Evolutionary conservation across 2,888 invertebrate genomes (phyloP).

Genomic region (Melieria picta): DNA sequence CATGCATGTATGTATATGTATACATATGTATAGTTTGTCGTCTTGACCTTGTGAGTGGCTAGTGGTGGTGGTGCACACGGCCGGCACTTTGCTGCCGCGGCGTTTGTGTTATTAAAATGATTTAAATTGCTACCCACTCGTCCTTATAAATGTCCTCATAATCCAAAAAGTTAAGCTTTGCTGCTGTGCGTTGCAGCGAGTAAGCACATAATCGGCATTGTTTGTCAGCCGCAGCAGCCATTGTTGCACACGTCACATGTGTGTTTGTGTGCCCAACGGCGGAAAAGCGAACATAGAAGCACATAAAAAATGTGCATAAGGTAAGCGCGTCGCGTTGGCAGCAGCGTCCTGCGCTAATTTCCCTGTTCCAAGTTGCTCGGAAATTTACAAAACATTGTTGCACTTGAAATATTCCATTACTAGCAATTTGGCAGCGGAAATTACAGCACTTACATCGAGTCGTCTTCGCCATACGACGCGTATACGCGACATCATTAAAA

Average conservation of each 20-base stretch:
- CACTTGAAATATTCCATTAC: too few species aligned
- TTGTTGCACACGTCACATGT: too few species aligned
- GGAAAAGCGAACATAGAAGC: too few species aligned
- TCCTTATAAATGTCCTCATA: constrained; percentile 29
- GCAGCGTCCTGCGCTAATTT: too few species aligned
- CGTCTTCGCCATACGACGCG: constrained; percentile 5
- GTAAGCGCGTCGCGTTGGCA: too few species aligned
- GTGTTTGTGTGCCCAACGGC: too few species aligned
- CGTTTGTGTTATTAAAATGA: constrained; percentile 28
- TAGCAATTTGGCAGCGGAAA: too few species aligned
- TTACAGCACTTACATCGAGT: too few species aligned
- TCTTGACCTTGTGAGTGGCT: not conserved
- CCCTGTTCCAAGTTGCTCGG: too few species aligned
- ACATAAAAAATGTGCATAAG: too few species aligned
- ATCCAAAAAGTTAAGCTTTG: constrained; percentile 24
- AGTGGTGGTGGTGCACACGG: not conserved
- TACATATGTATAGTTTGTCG: not conserved
- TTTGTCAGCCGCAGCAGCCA: constrained; percentile 6
- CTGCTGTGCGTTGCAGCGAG: constrained; percentile 4
- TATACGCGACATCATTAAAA: constrained; percentile 28
- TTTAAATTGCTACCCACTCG: constrained; percentile 27
- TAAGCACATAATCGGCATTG: constrained; percentile 30
- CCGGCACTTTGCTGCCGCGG: constrained; percentile 9
- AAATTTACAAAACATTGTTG: too few species aligned
- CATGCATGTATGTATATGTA: not conserved